Evolutionary conservation across 2,888 invertebrate species (phyloP).

Genomic region (Hemithea aestivaria): DNA sequence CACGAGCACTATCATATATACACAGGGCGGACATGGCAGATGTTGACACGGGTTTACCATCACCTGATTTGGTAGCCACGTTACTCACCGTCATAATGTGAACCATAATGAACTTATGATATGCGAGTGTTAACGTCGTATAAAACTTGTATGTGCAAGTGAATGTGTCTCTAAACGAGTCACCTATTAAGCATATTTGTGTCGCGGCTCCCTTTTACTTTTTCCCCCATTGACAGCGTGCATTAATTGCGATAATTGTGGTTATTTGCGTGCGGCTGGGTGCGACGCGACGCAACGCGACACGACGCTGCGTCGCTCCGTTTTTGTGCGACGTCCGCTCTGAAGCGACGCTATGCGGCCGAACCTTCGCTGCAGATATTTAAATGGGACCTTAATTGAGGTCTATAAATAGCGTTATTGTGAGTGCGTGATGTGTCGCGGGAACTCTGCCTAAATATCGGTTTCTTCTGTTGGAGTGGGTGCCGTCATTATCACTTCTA

Average conservation of each 20-base stretch:
- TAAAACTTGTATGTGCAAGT: too few relatives aligned
- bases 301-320: slow-evolving; percentile 10
- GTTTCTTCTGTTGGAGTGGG: background rate
- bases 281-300: slow-evolving; percentile 24
- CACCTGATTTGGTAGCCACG: too few relatives aligned
- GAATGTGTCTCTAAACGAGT: too few relatives aligned
- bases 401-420: slow-evolving; percentile 23
- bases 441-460: too few relatives aligned
- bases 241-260: slow-evolving; percentile 29
- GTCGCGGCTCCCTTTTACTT: slow-evolving; percentile 25
- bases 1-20: too few relatives aligned
- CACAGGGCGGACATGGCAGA: too few relatives aligned
- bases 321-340: slow-evolving; percentile 25
- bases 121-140: too few relatives aligned
- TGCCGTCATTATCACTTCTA: too few relatives aligned
- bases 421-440: slow-evolving; percentile 19
- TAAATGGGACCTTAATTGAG: slow-evolving; percentile 23
- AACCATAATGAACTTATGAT: too few relatives aligned
- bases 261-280: slow-evolving; percentile 26
- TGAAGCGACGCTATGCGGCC: slow-evolving; percentile 16
- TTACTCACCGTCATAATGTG: too few relatives aligned
- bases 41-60: too few relatives aligned
- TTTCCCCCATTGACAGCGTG: slow-evolving; percentile 28
- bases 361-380: slow-evolving; percentile 25
- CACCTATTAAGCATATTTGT: background rate